Percentiles rank a stretch among this genome's conserved stretches.
These are phyloP conservation scores for Esox niger DNA, from an alignment of 2,113 vertebrate genomes.

Conservation along the genomic window DNA sequence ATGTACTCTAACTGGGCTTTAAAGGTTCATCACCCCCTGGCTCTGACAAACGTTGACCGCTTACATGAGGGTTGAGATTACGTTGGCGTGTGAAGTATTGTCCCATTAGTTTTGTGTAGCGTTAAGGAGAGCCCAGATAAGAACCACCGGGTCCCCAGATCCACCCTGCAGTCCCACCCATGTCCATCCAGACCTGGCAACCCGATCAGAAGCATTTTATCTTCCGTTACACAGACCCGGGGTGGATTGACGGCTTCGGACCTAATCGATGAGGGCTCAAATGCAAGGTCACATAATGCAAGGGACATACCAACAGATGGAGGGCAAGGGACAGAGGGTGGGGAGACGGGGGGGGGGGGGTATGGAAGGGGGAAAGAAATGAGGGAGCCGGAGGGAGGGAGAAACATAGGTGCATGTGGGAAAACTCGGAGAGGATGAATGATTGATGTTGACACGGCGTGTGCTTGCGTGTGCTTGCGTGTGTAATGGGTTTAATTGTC, in stretches of 20 bases:
- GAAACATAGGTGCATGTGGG: neutral
- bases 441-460: neutral
- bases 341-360: neutral
- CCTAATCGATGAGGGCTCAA: conserved; percentile 52
- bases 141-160: neutral
- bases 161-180: neutral
- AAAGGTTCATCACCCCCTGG: no score
- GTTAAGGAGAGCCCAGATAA: neutral
- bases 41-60: no score
- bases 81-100: no score
- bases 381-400: neutral
- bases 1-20: no score
- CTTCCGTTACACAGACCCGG: conserved; percentile 51
- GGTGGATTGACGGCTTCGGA: conserved; percentile 63
- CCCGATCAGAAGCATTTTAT: conserved; percentile 58
- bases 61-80: no score
- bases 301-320: neutral
- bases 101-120: no score
- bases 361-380: no score
- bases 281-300: conserved; percentile 46
- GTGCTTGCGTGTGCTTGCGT: conserved; percentile 10
- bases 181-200: conserved; percentile 24
- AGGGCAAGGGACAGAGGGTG: neutral
- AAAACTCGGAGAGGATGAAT: no score
- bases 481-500: neutral